phyloP scores from a whole-genome alignment of 2,113 vertebrate species.

The cat (Felis catus) region DNA sequence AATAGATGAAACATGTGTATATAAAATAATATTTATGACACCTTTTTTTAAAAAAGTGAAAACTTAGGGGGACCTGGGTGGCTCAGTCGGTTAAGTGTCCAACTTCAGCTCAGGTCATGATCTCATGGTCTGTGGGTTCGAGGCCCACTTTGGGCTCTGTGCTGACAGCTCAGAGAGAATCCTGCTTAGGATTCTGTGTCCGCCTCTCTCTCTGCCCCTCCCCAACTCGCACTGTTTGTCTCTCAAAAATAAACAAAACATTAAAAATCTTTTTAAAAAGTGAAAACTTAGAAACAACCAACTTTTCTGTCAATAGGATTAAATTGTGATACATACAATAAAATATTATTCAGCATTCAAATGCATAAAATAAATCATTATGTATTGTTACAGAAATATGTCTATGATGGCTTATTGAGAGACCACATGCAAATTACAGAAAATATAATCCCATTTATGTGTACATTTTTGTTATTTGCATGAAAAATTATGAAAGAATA shows the following conservation, averaged over 20 bases:
- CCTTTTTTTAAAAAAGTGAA: background rate
- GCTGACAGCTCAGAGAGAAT: too few relatives aligned
- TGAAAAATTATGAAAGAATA: background rate
- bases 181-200: too few relatives aligned
- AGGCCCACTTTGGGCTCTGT: too few relatives aligned
- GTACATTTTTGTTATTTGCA: background rate
- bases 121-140: too few relatives aligned
- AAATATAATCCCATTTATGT: background rate
- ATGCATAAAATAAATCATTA: background rate
- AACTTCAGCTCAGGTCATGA: too few relatives aligned
- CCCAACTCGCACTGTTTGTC: too few relatives aligned
- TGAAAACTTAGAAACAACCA: background rate
- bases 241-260: too few relatives aligned
- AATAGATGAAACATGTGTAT: background rate
- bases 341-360: background rate
- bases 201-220: too few relatives aligned
- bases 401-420: background rate
- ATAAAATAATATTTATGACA: background rate
- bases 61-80: background rate
- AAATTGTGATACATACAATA: background rate
- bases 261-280: background rate
- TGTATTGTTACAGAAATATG: background rate
- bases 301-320: background rate
- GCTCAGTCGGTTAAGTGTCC: too few relatives aligned
- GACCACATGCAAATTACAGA: background rate